Evolutionary conservation across 1,140 invertebrate species (phyloP), one percentile per base, ranked within the genome.

Genomic region (Lycorma delicatula): DNA sequence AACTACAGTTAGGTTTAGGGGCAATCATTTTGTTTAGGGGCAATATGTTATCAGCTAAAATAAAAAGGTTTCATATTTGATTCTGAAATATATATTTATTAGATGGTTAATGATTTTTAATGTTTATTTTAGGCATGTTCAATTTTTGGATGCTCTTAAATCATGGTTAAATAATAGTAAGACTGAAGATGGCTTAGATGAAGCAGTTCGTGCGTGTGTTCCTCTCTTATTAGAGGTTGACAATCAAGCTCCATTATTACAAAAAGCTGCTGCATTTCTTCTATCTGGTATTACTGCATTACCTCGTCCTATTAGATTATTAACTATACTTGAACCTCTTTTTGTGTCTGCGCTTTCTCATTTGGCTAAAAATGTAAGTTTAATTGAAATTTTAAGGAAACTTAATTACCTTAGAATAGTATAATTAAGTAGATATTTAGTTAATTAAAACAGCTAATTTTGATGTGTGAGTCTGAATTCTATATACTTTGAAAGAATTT

Each of bases 81-180:
- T n/a, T n/a, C n/a, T n/a, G n/a, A n/a, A n/a, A n/a, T n/a, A n/a
- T n/a, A n/a, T n/a, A n/a, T n/a, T n/a, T n/a, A n/a, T n/a, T n/a
- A n/a, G n/a, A n/a, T n/a, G n/a, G n/a, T n/a, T n/a, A n/a, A n/a
- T n/a, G n/a, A n/a, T n/a, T n/a, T n/a, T n/a, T n/a, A n/a, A n/a
- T n/a, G n/a, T n/a, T n/a, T n/a, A n/a, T n/a, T 69, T 9, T 63
- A 85, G 83, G n/a, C 81, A 85, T 71, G 81, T 81, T 34, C 82
- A 86, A 68, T 73, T 82, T 18, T 69, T 86, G 29, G 83, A 81
- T 11, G 78, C 83, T 3, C 68, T 86, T 22, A 80, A 84, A 68
- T 80, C 83, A 0, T 86, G 81, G 76, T 76, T 78, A 59, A 79
- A 82, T 63, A 85, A 83, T 82, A 71, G 79, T 51, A 66, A 66